phyloP scores from a whole-genome alignment of 2,113 vertebrate genomes.

The Syngnathus floridae region DNA sequence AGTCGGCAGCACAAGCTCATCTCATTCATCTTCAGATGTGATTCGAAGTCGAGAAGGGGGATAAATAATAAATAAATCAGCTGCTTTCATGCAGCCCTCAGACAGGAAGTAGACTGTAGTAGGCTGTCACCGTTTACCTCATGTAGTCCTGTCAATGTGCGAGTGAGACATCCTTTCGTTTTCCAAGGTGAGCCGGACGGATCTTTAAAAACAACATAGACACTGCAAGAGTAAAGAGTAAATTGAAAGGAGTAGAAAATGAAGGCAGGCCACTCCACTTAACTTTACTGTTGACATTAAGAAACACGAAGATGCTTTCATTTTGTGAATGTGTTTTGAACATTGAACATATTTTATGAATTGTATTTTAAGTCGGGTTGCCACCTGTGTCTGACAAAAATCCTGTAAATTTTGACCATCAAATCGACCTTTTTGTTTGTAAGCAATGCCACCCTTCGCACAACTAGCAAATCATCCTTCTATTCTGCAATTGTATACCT shows the following conservation, averaged over 20 bases:
- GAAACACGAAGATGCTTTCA: neutral
- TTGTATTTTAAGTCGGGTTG: neutral
- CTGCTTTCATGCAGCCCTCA: neutral
- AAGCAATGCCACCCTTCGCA: too few species aligned
- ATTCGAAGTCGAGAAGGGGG: constrained; percentile 6
- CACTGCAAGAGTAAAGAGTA: constrained; percentile 6
- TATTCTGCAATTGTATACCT: neutral
- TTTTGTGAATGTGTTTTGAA: neutral
- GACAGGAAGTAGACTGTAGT: constrained; percentile 1
- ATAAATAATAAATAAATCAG: constrained; percentile 3
- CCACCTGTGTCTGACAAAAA: too few species aligned
- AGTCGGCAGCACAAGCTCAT: constrained; percentile 35
- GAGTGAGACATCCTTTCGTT: neutral
- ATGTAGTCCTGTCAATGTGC: neutral
- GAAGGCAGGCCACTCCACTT: constrained; percentile 12
- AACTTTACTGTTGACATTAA: constrained; percentile 14
- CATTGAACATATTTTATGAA: too few species aligned
- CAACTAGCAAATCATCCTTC: neutral
- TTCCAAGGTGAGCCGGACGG: constrained; percentile 5
- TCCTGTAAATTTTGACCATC: too few species aligned
- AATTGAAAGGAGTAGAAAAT: constrained; percentile 12
- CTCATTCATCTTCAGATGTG: constrained; percentile 28
- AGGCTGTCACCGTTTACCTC: constrained; percentile 7
- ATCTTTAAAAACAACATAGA: constrained; percentile 2
- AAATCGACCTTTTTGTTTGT: too few species aligned